phyloP scores from a whole-genome alignment of 2,113 vertebrate genomes.

The Eulemur rufifrons region DNA sequence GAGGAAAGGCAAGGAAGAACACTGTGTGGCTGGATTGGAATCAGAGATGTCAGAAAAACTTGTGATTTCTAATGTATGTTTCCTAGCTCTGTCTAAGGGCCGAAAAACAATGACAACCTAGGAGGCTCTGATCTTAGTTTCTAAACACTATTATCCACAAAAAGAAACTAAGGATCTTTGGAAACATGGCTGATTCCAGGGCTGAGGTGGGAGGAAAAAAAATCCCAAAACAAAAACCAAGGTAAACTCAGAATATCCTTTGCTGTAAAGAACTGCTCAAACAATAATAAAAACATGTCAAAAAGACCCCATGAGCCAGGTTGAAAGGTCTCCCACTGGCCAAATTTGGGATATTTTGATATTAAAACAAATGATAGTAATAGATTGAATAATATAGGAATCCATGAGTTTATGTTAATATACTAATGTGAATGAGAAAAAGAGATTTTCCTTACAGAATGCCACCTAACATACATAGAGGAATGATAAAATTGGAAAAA shows the following conservation, averaged over 20 bases:
- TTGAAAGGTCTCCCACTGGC: neutral
- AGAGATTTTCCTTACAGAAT: neutral
- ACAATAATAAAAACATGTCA: neutral
- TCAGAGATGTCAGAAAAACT: neutral
- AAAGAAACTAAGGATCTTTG: neutral
- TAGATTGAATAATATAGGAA: slow-evolving; percentile 3
- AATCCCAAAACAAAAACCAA: neutral
- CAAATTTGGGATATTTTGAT: neutral
- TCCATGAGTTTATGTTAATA: neutral
- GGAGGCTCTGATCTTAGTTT: neutral
- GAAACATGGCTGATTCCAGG: slow-evolving; percentile 1
- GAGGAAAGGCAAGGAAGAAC: neutral
- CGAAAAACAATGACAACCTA: neutral
- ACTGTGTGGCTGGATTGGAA: neutral
- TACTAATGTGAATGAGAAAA: neutral
- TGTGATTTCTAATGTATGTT: neutral
- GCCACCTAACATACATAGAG: neutral
- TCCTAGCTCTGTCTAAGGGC: neutral
- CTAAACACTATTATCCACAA: neutral
- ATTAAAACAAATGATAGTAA: slow-evolving; percentile 22
- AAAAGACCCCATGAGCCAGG: neutral
- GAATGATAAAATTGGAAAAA: slow-evolving; percentile 24
- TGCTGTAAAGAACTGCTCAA: slow-evolving; percentile 6
- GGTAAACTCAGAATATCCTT: neutral
- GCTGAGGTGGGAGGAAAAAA: neutral